phyloP scores from a whole-genome alignment of 2,888 invertebrate species.

The Pseudococcus viburni region DNA sequence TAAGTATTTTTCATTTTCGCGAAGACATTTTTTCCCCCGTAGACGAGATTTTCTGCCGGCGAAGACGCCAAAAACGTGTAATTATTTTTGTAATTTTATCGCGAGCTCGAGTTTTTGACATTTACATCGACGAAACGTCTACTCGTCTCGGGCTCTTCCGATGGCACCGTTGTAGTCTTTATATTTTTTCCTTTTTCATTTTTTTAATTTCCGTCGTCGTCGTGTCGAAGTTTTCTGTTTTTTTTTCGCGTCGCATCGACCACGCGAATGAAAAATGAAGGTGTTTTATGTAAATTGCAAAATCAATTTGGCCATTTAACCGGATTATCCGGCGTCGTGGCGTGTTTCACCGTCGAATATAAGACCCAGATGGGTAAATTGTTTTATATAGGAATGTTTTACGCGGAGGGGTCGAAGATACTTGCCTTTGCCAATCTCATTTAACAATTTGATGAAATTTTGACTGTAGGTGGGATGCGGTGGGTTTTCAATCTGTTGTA shows the following conservation, averaged over 20 bases:
- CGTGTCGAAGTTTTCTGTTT: not conserved
- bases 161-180: not conserved
- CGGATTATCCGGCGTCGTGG: not conserved
- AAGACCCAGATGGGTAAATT: not conserved
- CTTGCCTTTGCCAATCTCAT: not conserved
- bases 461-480: too few relatives aligned
- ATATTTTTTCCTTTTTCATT: not conserved
- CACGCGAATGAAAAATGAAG: not conserved
- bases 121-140: slow-evolving; percentile 7
- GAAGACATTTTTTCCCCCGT: not conserved
- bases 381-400: not conserved
- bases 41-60: not conserved
- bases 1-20: not conserved
- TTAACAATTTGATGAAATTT: not conserved
- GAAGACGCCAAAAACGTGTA: slow-evolving; percentile 4
- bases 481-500: too few relatives aligned
- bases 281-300: slow-evolving; percentile 24
- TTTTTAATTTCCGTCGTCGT: slow-evolving; percentile 28
- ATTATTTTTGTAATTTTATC: slow-evolving; percentile 42
- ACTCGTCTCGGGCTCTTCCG: not conserved
- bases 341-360: not conserved
- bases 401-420: not conserved
- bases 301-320: slow-evolving; percentile 14
- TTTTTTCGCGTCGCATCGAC: not conserved
- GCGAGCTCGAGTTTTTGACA: slow-evolving; percentile 27